Conservation (phyloP, 2,113 vertebrate species). For the Patagioenas fasciata region DNA sequence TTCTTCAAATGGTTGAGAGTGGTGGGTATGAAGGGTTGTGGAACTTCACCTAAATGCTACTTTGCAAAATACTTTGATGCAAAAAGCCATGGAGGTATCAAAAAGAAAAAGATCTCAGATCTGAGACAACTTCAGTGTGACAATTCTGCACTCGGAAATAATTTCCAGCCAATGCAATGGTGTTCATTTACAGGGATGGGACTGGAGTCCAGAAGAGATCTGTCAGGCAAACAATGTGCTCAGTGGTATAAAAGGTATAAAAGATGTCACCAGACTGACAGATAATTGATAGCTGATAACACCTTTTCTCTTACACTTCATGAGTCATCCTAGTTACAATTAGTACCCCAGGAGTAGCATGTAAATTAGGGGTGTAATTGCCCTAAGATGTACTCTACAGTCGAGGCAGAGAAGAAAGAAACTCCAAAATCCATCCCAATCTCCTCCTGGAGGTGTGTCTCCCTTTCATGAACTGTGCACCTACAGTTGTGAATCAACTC, state of each 20-base stretch:
- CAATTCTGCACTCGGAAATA: not conserved
- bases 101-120: not conserved
- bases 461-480: not conserved
- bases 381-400: not conserved
- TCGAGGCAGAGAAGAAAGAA: not conserved
- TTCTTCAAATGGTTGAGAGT: not conserved
- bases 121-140: not conserved
- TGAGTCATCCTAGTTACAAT: not conserved
- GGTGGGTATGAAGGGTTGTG: not conserved
- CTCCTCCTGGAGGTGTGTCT: not conserved
- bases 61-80: not conserved
- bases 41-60: not conserved
- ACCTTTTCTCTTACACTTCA: not conserved
- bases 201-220: not conserved
- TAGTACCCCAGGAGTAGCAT: not conserved
- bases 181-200: not conserved
- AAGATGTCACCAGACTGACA: not conserved
- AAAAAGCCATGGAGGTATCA: rapidly evolving
- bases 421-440: not conserved
- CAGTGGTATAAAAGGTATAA: not conserved
- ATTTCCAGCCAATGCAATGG: not conserved
- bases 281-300: not conserved
- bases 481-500: not conserved
- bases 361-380: not conserved
- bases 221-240: not conserved